Base-by-base conservation (phyloP, 2,113 vertebrate species). In the Rana temporaria region DNA sequence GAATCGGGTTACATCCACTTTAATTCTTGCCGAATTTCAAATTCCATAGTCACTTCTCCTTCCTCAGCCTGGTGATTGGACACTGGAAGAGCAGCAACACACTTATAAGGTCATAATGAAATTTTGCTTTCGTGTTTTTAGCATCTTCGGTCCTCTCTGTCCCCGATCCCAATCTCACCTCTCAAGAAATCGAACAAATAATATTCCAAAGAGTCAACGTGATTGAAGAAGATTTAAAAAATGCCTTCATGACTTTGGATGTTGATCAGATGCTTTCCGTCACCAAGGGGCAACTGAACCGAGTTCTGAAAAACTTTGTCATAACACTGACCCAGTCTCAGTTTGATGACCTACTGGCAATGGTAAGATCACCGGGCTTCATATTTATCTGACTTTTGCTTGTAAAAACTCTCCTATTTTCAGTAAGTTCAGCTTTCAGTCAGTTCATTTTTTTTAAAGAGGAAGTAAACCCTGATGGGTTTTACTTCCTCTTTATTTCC, bases 191-290 rank as follows among this genome's bases (percentile, higher is more conserved):
- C 4, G 87, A 92, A 4, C 32, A 86, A 72, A 88, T 90, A 84
- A 86, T 89, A 55, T 76, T 86, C 87, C 84, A 90, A 73, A 90
- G 88, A 83, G 82, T 85, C 12, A 48, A 38, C 0, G 81, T 88
- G 26, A 91, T 82, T 81, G 84, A 85, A 70, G 85, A 87, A 16
- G 87, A 90, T 57, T 14, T 91, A 42, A 85, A 66, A 34, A 88
- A 87, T 57, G 84, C 87, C 26, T 92, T 95, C 82, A 62, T 85
- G 20, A 68, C 85, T 14, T 80, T 89, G 2, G 90, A 91, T 69
- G 17, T 80, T 0, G 74, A 60, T 52, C 84, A 85, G 65, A 85
- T 15, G 1, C 73, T 85, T 80, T 86, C 84, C 0, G 86, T 91
- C 86, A 91, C 90, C 4, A 88, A 67, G 70, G 82, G 24, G 1